phyloP scores from a whole-genome alignment of 2,113 vertebrate species.

The Platysteira castanea region DNA sequence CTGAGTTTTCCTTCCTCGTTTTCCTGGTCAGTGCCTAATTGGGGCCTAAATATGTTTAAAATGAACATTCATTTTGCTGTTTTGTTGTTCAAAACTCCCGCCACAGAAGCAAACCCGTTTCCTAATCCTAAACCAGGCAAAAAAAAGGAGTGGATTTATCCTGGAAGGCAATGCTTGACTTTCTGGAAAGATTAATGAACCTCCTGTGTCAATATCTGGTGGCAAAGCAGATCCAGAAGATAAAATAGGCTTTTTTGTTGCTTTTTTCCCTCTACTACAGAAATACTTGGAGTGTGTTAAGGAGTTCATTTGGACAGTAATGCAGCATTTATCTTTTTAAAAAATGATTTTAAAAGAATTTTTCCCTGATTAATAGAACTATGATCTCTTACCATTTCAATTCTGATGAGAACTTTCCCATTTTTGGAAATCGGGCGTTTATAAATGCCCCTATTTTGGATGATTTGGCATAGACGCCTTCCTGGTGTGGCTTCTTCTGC shows the following conservation, averaged over 20 bases:
- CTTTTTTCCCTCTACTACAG: not conserved
- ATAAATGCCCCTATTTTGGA: not conserved
- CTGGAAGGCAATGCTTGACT: not conserved
- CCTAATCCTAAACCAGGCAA: not conserved
- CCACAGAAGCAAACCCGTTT: not conserved
- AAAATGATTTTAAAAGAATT: not conserved
- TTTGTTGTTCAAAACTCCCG: not conserved
- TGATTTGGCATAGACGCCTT: not conserved
- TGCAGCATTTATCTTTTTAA: rapidly evolving
- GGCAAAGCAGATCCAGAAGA: not conserved
- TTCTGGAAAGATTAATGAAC: not conserved
- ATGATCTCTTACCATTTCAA: not conserved
- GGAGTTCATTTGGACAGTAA: not conserved
- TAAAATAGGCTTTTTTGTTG: not conserved
- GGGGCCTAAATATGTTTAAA: not conserved
- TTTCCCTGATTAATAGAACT: not conserved
- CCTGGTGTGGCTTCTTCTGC: not conserved
- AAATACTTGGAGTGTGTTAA: not conserved
- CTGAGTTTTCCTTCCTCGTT: not conserved
- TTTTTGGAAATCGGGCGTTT: not conserved
- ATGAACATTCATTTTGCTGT: not conserved
- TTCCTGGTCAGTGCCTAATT: not conserved
- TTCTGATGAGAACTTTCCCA: not conserved
- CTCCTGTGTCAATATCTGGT: not conserved
- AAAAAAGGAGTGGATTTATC: not conserved